Evolutionary conservation across 2,888 invertebrate species (phyloP).

Genomic region (Drosophila paranaensis): DNA sequence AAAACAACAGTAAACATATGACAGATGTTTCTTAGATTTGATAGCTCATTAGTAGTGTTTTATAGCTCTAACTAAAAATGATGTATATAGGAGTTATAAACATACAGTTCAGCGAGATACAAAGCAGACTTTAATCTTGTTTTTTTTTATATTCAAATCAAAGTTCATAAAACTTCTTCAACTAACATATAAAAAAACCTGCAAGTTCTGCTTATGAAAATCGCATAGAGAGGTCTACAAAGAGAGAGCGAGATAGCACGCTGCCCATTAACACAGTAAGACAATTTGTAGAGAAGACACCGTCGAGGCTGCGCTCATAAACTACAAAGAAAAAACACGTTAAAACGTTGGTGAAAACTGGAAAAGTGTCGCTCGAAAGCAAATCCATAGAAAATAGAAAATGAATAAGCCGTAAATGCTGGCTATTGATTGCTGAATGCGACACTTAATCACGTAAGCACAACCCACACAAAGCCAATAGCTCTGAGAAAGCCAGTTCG

Average conservation of each 20-base stretch:
- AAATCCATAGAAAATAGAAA: constrained; percentile 48
- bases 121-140: not conserved
- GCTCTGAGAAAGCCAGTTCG: not conserved
- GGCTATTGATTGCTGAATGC: constrained; percentile 47
- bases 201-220: not conserved
- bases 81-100: too few species aligned
- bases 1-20: too few species aligned
- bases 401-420: constrained; percentile 35
- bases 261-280: constrained; percentile 23
- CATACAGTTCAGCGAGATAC: not conserved
- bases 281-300: constrained; percentile 14
- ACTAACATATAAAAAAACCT: not conserved
- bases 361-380: constrained; percentile 49
- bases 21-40: not conserved
- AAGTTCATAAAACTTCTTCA: not conserved
- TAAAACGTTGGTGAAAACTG: constrained; percentile 46
- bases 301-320: not conserved
- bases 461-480: constrained; percentile 36
- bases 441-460: constrained; percentile 62
- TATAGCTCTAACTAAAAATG: not conserved
- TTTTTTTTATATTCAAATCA: not conserved
- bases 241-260: not conserved
- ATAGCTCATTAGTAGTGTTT: not conserved
- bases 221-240: not conserved
- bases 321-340: constrained; percentile 8